phyloP scores from a whole-genome alignment of 2,113 vertebrate species.

The Tympanuchus pallidicinctus region DNA sequence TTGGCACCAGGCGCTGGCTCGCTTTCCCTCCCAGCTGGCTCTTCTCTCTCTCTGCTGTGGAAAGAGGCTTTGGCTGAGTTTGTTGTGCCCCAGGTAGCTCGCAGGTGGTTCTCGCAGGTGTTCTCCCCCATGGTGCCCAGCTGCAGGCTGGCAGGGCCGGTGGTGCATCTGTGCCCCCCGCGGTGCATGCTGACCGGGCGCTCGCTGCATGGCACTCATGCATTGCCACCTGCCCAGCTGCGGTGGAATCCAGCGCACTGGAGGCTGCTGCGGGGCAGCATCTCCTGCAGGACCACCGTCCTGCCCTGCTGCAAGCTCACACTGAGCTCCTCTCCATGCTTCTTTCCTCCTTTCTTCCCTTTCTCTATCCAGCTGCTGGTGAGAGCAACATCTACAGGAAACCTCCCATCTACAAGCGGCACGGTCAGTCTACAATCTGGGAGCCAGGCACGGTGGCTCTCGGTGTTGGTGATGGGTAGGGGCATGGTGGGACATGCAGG shows the following conservation, averaged over 20 bases:
- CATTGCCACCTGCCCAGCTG: neutral
- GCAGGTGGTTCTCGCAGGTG: neutral
- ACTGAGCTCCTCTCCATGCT: constrained; percentile 55
- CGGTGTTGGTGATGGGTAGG: neutral
- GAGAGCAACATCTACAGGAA: constrained; percentile 99
- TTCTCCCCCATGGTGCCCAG: neutral
- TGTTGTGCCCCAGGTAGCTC: constrained; percentile 33
- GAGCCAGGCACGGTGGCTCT: neutral
- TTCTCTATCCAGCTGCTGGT: constrained; percentile 84
- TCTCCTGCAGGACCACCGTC: constrained; percentile 39
- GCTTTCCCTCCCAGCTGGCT: constrained; percentile 63
- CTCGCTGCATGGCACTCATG: constrained; percentile 41
- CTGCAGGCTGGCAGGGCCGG: constrained; percentile 1
- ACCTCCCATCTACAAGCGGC: constrained; percentile 97
- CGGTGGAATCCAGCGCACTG: neutral
- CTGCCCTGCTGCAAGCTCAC: neutral
- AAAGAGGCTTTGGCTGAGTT: constrained; percentile 66
- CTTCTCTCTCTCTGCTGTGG: constrained; percentile 58
- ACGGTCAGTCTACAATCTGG: constrained; percentile 77
- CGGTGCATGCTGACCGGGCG: constrained; percentile 60
- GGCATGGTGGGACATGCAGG: neutral
- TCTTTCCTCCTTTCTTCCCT: neutral
- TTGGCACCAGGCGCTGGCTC: neutral
- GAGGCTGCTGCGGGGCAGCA: fast-evolving
- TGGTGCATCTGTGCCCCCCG: neutral